A percentile compares a stretch with the other conserved stretches of the same genome.
Conservation (phyloP, 2,888 invertebrate species). For the Timema cristinae region DNA sequence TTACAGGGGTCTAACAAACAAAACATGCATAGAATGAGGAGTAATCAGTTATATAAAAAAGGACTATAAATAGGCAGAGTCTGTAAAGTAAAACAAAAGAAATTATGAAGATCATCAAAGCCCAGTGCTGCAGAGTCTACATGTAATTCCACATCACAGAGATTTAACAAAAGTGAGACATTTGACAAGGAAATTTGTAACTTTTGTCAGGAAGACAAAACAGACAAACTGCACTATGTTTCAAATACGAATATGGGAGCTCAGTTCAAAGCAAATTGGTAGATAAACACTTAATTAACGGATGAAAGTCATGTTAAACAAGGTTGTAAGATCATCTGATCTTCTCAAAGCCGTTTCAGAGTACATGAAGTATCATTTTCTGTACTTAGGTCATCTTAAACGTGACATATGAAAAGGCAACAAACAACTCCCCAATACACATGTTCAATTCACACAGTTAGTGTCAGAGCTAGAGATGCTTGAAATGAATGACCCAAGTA, state of each 20-base stretch:
- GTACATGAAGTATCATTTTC: not conserved
- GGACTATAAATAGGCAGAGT: not conserved
- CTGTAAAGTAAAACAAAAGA: not conserved
- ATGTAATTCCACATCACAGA: not conserved
- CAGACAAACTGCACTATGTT: not conserved
- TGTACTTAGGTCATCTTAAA: constrained; percentile 9
- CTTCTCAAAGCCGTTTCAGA: not conserved
- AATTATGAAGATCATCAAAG: not conserved
- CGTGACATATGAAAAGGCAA: not conserved
- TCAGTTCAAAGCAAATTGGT: constrained; percentile 10
- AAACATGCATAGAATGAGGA: not conserved
- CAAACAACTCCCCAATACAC: not conserved
- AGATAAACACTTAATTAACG: not conserved
- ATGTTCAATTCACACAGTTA: not conserved
- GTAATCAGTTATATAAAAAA: not conserved
- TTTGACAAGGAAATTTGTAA: constrained; percentile 10
- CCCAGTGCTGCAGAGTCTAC: not conserved
- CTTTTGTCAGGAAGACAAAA: not conserved
- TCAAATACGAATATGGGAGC: not conserved
- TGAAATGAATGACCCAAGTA: not conserved
- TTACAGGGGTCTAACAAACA: constrained; percentile 1
- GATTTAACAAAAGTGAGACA: not conserved
- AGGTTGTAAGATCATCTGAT: not conserved
- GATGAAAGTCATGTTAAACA: constrained; percentile 2
- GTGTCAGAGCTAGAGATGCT: not conserved